phyloP scores from a whole-genome alignment of 2,888 invertebrate genomes.

The Drosophila koepferae region DNA sequence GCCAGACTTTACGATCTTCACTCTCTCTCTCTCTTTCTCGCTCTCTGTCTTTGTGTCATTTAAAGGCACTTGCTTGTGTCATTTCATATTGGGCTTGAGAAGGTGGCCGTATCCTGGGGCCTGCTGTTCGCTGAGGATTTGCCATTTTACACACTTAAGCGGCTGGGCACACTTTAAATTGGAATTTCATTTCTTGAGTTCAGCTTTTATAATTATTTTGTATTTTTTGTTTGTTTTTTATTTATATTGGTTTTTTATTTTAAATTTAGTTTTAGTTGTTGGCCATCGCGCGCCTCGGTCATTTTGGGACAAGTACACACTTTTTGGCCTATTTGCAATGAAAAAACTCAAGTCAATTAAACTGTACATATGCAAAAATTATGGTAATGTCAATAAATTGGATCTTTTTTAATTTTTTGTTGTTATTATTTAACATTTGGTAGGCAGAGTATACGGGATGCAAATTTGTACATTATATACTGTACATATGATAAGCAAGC shows the following conservation, averaged over 20 bases:
- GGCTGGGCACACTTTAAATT: conserved; percentile 65
- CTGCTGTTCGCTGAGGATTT: conserved; percentile 46
- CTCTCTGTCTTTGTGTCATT: conserved; percentile 25
- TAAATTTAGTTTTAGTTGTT: conserved; percentile 83
- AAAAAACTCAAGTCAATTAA: conserved; percentile 85
- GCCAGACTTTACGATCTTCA: conserved; percentile 67
- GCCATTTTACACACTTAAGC: conserved; percentile 49
- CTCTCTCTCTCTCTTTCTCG: conserved; percentile 20
- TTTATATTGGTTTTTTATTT: conserved; percentile 55
- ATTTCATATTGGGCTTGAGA: conserved; percentile 36
- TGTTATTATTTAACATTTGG: conserved; percentile 58
- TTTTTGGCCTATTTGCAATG: conserved; percentile 86
- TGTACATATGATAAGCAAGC: conserved; percentile 60
- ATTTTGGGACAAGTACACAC: conserved; percentile 85
- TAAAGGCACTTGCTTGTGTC: conserved; percentile 42
- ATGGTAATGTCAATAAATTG: conserved; percentile 72
- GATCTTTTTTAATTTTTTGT: conserved; percentile 25
- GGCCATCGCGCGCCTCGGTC: conserved; percentile 86
- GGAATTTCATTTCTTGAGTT: conserved; percentile 65
- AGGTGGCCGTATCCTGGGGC: conserved; percentile 45
- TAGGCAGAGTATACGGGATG: conserved; percentile 48
- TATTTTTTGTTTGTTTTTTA: conserved; percentile 38
- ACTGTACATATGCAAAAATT: conserved; percentile 68
- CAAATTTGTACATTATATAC: conserved; percentile 37
- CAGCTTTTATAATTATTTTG: conserved; percentile 53